Evolutionary conservation across 2,888 invertebrate species (phyloP).

Genomic region (Idaea dimidiata): DNA sequence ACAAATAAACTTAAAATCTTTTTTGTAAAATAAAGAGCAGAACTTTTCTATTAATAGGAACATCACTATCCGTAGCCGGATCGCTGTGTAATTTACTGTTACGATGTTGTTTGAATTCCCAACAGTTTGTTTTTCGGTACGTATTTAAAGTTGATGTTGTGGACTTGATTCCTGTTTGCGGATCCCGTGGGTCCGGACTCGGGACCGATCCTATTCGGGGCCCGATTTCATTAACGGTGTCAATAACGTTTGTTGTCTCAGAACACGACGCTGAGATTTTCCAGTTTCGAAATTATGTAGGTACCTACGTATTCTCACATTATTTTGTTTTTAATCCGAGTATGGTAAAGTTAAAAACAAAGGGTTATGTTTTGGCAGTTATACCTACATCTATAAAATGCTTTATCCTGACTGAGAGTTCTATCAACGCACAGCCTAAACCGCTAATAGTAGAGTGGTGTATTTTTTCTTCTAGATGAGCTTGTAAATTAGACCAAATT

Average conservation of each 20-base stretch:
- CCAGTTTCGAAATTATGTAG: conserved; percentile 7
- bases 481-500: no score
- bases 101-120: conserved; percentile 47
- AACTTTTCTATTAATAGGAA: no score
- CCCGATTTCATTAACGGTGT: conserved; percentile 21
- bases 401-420: no score
- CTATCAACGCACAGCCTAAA: no score
- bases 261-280: conserved; percentile 4
- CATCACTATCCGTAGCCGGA: conserved; percentile 39
- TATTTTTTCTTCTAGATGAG: no score
- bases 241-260: conserved; percentile 20
- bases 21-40: no score
- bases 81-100: conserved; percentile 70
- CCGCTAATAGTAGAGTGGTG: no score
- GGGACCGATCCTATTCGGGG: conserved; percentile 20
- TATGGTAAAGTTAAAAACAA: no score
- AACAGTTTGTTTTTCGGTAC: conserved; percentile 56
- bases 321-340: no score
- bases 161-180: conserved; percentile 39
- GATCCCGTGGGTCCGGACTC: conserved; percentile 26
- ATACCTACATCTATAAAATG: no score
- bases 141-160: conserved; percentile 44
- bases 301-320: not conserved
- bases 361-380: no score
- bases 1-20: no score